Evolutionary conservation across 1,140 invertebrate species (phyloP).

Genomic region (Andrena cerasifolii): DNA sequence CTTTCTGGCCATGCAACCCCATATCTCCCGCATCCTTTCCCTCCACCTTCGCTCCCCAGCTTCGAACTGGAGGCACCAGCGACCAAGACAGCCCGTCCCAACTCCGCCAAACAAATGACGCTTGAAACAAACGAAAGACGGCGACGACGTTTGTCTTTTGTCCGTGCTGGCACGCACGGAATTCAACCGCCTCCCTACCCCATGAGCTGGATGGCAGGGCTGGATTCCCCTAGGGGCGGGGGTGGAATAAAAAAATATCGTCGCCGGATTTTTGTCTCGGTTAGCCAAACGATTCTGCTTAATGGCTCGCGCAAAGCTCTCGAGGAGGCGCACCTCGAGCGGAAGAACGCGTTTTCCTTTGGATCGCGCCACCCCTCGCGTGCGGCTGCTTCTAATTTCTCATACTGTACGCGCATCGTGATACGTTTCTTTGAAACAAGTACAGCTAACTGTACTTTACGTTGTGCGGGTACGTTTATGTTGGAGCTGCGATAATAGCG

Average conservation of each 20-base stretch:
- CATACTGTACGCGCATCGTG: no score
- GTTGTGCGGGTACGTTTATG: no score
- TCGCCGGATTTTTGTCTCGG: conserved; percentile 80
- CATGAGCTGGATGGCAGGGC: not conserved
- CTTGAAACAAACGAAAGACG: conserved; percentile 82
- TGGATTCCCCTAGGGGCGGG: conserved; percentile 9
- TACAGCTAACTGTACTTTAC: no score
- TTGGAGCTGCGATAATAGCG: no score
- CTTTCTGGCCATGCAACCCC: conserved; percentile 73
- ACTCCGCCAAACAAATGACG: conserved; percentile 80
- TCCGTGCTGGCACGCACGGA: conserved; percentile 77
- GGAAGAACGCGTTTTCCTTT: not conserved
- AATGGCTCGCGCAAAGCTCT: conserved; percentile 76
- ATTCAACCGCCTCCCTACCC: conserved; percentile 64
- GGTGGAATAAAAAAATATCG: conserved; percentile 76
- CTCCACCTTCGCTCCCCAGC: conserved; percentile 35
- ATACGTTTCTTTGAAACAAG: no score
- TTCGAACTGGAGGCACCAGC: conserved; percentile 32
- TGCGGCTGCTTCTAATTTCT: not conserved
- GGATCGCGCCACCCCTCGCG: not conserved
- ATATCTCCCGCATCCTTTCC: conserved; percentile 73
- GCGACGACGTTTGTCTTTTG: conserved; percentile 77
- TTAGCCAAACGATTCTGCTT: conserved; percentile 81
- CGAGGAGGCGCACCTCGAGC: conserved; percentile 54
- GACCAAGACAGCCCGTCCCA: conserved; percentile 38